These are phyloP conservation scores for Eidolon helvum DNA, from an alignment of 2,113 vertebrate genomes.

Conservation along the genomic window DNA sequence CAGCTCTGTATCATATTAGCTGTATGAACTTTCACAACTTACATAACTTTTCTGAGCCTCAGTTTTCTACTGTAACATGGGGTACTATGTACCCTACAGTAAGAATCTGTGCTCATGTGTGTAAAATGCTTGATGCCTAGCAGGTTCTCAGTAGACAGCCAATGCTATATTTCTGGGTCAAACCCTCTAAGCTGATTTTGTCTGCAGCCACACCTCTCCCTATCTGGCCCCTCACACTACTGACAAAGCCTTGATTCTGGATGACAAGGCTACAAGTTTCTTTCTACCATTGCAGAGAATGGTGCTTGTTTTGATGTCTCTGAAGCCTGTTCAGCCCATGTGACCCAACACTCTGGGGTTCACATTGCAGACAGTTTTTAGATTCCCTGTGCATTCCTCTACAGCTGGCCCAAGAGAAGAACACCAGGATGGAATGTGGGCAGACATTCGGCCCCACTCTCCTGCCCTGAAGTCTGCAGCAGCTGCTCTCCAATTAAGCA, in stretches of 20 bases:
- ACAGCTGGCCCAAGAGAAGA: neutral
- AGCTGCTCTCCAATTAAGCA: slow-evolving; percentile 49
- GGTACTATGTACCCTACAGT: neutral
- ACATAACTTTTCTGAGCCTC: neutral
- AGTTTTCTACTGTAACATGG: neutral
- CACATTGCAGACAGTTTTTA: neutral
- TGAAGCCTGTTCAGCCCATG: neutral
- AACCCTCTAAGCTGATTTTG: neutral
- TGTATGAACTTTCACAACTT: neutral
- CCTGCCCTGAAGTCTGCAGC: neutral
- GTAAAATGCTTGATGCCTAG: neutral
- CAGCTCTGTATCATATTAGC: neutral
- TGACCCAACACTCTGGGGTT: neutral
- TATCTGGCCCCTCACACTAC: neutral
- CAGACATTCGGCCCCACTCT: neutral
- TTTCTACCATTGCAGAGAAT: neutral
- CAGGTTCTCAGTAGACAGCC: neutral
- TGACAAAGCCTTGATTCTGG: neutral
- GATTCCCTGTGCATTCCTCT: slow-evolving; percentile 14
- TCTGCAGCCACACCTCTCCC: neutral
- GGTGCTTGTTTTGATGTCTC: neutral
- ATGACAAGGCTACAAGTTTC: neutral
- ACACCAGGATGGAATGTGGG: neutral
- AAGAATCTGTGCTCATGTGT: neutral
- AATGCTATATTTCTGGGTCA: neutral